Percentiles rank a stretch among this genome's conserved stretches.
phyloP scores from a whole-genome alignment of 2,113 vertebrate species.

The Rattus norvegicus region GRCr8 NC_086019.1:141288001-141288500 shows the following conservation, averaged over 20 bases:
- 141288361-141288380: background rate
- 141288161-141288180: background rate
- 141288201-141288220: background rate
- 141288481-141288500: background rate
- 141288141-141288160: background rate
- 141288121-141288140: background rate
- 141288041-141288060: too few species aligned
- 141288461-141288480: too few species aligned
- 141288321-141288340: too few species aligned
- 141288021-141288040: too few species aligned
- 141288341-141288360: too few species aligned
- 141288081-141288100: too few species aligned
- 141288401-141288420: background rate
- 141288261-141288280: background rate
- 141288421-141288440: background rate
- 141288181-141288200: background rate
- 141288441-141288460: too few species aligned
- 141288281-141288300: background rate
- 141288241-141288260: background rate
- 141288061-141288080: too few species aligned
- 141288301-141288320: background rate
- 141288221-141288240: background rate
- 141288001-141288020: too few species aligned
- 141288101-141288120: background rate
- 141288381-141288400: background rate